Percentiles rank a stretch among this genome's conserved stretches.
Conservation (phyloP, 1,140 invertebrate genomes). For the Homarus americanus region DNA sequence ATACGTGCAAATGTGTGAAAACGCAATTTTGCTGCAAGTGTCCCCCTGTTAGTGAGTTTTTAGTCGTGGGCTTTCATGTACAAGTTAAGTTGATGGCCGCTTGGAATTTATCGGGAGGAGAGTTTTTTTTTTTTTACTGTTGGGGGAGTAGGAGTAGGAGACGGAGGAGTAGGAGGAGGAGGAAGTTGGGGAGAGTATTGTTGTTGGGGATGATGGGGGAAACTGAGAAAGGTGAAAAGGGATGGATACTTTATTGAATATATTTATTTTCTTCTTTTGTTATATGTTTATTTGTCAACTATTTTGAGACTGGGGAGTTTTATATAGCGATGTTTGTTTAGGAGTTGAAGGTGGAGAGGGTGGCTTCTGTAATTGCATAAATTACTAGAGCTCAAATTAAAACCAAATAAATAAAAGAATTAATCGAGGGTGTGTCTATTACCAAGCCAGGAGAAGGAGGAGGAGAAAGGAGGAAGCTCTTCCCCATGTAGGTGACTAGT, state of each 20-base stretch:
- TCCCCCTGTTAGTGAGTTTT: slow-evolving; percentile 71
- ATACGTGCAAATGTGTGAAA: slow-evolving; percentile 73
- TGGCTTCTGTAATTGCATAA: not conserved
- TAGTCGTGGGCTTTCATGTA: slow-evolving; percentile 68
- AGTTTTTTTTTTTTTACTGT: slow-evolving; percentile 17
- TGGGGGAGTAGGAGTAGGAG: not conserved
- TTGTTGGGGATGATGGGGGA: not conserved
- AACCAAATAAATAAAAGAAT: not conserved
- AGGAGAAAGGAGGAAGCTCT: not conserved
- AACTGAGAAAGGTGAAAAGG: not conserved
- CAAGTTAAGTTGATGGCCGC: slow-evolving; percentile 69
- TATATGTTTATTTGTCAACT: no score
- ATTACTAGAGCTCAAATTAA: not conserved
- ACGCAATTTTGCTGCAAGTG: slow-evolving; percentile 71
- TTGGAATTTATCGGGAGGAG: slow-evolving; percentile 52
- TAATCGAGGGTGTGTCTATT: not conserved
- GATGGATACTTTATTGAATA: no score
- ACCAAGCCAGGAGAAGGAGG: not conserved
- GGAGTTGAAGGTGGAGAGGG: no score
- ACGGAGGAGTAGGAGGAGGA: not conserved
- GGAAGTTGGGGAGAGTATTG: not conserved
- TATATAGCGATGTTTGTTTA: no score
- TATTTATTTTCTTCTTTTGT: no score
- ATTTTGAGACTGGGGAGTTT: no score
- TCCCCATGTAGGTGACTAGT: no score